Conservation (phyloP, 2,888 invertebrate genomes). For the Lucinisca nassula region DNA sequence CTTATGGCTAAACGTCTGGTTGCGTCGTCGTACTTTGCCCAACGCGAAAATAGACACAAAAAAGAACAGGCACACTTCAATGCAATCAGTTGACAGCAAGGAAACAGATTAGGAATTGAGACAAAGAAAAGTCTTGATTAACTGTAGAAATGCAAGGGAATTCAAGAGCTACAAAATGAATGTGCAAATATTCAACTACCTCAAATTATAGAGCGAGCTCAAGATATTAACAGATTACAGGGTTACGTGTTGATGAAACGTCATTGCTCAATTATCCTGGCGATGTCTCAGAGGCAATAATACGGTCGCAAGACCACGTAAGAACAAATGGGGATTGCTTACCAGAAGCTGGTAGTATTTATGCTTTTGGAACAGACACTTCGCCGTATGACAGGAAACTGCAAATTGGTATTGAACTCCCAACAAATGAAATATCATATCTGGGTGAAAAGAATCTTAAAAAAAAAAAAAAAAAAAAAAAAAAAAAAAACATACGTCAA, state of each 20-base stretch:
- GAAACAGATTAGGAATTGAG: not conserved
- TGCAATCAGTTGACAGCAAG: not conserved
- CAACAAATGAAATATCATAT: not conserved
- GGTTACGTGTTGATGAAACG: not conserved
- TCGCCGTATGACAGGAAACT: not conserved
- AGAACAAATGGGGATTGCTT: not conserved
- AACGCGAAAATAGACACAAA: not conserved
- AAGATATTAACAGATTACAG: not conserved
- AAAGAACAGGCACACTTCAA: no score
- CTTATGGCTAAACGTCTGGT: no score
- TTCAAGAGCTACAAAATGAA: not conserved
- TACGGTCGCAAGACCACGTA: not conserved
- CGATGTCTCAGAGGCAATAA: no score
- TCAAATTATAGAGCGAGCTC: not conserved
- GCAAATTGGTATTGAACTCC: not conserved
- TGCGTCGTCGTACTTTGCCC: no score
- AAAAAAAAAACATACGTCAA: not conserved
- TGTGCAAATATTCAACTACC: not conserved
- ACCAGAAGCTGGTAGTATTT: not conserved
- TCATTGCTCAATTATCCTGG: not conserved
- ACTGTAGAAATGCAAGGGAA: not conserved
- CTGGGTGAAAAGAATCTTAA: not conserved
- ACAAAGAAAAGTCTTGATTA: not conserved
- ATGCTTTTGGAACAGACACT: not conserved
- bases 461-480: no score